Evolutionary conservation across 2,888 invertebrate species (phyloP), one percentile per base, ranked within the genome.

Genomic region (Drosophila neotestacea): DNA sequence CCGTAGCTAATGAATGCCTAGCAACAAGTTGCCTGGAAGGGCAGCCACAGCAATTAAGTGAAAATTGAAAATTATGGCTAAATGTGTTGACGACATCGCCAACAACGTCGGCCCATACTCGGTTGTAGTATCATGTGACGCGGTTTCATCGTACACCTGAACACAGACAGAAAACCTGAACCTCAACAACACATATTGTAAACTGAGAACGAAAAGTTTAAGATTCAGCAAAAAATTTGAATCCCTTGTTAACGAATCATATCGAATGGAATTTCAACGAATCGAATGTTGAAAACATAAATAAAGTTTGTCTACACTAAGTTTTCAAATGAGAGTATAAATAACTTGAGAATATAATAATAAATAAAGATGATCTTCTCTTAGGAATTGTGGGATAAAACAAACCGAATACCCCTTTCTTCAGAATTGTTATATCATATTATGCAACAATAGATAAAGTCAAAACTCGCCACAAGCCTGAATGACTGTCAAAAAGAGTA

Each of bases 101-200:
- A 34, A 13, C 39, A 38, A 47, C 42, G 36, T 28, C 55, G 46
- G 34, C 28, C 51, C 42, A 39, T 41, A 34, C 41, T 13, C 60
- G 34, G 46, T 65, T 32, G 41, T 74, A 74, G 16, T 22, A 22
- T 76, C 76, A 76, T 74, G 75, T 76, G 79, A 76, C 69, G 63
- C 64, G 54, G 39, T 10, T 50, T 54, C 16, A n/a, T 32, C 34
- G 56, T 61, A 58, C 64, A 74, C 68, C 79, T 79, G 75, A 76
- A 50, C 52, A 61, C 54, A 47, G n/a, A 22, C 41, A 51, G 28
- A 13, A 6, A 11, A n/a, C 28, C 38, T 30, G 10, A 42, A 50
- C 34, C 58, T 7, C 55, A 64, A 39, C 64, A 27, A 65, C 36
- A 32, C 52, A 11, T 52, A 41, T 36, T 32, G 61, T 70, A 60